These are phyloP conservation scores for Polyploca ridens DNA, from an alignment of 2,888 invertebrate genomes.

Conservation along the genomic window DNA sequence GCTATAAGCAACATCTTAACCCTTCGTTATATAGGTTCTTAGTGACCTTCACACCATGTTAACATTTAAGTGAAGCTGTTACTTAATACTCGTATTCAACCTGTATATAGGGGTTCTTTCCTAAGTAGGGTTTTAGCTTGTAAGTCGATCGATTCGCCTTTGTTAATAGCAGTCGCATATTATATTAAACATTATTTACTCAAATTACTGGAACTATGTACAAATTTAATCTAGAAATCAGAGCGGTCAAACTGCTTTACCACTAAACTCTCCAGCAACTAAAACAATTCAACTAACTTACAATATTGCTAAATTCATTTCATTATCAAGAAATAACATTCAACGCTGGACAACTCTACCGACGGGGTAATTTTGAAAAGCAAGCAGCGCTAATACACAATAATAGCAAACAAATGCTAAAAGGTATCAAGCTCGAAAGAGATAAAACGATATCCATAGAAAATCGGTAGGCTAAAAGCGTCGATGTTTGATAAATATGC, in stretches of 20 bases:
- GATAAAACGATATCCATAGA: conserved; percentile 41
- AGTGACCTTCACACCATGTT: conserved; percentile 3
- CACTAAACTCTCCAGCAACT: too few relatives aligned
- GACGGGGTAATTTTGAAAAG: background rate
- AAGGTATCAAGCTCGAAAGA: conserved; percentile 12
- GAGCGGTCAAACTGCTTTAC: too few relatives aligned
- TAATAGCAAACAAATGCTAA: background rate
- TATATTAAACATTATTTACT: too few relatives aligned
- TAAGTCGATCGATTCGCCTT: background rate
- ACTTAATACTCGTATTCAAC: background rate
- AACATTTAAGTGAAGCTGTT: conserved; percentile 7
- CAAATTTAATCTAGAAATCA: too few relatives aligned
- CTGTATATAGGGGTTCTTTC: background rate
- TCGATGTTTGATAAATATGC: conserved; percentile 78
- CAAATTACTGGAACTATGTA: too few relatives aligned
- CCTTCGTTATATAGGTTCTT: background rate
- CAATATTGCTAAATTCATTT: background rate
- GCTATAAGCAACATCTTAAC: conserved; percentile 6
- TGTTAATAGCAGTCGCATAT: background rate
- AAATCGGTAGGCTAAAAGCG: conserved; percentile 50
- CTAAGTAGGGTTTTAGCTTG: background rate
- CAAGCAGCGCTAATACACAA: background rate
- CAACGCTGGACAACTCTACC: background rate
- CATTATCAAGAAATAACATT: background rate
- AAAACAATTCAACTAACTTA: background rate